These are phyloP conservation scores for Sicus ferrugineus DNA, from an alignment of 2,888 invertebrate species.

Conservation along the genomic window DNA sequence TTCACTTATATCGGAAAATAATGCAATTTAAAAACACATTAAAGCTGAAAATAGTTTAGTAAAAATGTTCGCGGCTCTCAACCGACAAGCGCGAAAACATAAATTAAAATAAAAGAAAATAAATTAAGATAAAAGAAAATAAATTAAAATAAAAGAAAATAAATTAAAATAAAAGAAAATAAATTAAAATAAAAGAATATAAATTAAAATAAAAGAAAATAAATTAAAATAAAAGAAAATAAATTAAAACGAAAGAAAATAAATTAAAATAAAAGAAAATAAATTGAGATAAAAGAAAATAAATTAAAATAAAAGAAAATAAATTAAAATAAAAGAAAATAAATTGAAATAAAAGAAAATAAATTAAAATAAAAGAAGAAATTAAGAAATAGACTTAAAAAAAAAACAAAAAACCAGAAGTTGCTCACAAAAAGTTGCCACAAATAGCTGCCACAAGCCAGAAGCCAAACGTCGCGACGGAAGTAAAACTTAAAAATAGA, in stretches of 20 bases:
- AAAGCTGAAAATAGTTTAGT: constrained; percentile 2
- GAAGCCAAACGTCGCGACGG: background rate
- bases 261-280: background rate
- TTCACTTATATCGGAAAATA: background rate
- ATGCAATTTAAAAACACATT: background rate
- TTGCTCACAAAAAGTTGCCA: no score
- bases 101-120: background rate
- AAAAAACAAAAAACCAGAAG: background rate
- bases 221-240: background rate
- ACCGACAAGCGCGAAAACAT: background rate
- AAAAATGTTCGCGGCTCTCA: background rate
- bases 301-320: background rate
- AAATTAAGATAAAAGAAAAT: background rate
- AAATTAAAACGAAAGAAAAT: background rate
- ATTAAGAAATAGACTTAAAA: background rate
- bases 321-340: no score
- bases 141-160: background rate
- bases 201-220: background rate
- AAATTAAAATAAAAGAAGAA: background rate
- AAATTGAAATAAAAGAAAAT: background rate
- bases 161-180: background rate
- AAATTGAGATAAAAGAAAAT: background rate
- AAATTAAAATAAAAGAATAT: background rate
- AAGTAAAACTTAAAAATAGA: constrained; percentile 6
- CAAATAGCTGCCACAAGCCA: no score